Conservation (phyloP, 2,888 invertebrate species). For the Drosophila quasianomalipes region DNA sequence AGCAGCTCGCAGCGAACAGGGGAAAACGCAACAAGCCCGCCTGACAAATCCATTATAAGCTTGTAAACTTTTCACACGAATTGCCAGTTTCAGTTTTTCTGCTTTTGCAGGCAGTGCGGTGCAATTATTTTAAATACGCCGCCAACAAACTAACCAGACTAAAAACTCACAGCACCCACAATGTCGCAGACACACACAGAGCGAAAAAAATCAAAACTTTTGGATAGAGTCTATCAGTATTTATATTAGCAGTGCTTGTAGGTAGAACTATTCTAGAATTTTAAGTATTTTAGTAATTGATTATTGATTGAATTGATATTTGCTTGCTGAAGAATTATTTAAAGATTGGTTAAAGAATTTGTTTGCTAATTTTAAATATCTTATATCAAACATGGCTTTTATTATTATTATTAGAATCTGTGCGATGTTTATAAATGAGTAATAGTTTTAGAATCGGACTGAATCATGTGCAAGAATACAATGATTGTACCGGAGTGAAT, state of each 20-base stretch:
- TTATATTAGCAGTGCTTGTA: not conserved
- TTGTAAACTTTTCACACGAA: conserved; percentile 79
- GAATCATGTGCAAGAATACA: too few species aligned
- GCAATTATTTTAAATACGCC: conserved; percentile 80
- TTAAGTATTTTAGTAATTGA: not conserved
- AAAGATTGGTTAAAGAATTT: too few species aligned
- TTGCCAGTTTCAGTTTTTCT: conserved; percentile 54
- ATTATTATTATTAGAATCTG: not conserved
- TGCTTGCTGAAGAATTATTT: not conserved
- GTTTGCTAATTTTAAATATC: not conserved
- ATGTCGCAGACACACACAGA: not conserved
- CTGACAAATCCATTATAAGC: conserved; percentile 78
- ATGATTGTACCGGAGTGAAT: not conserved
- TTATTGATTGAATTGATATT: not conserved
- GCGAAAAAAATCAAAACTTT: not conserved
- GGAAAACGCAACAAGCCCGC: conserved; percentile 57
- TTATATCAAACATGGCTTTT: not conserved
- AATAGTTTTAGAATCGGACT: too few species aligned
- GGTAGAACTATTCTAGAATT: not conserved
- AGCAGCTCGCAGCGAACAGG: conserved; percentile 6
- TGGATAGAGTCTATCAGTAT: not conserved
- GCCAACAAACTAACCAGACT: conserved; percentile 71
- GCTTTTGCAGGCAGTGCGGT: conserved; percentile 41
- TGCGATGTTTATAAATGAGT: not conserved
- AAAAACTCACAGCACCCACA: conserved; percentile 26